phyloP scores from a whole-genome alignment of 2,113 vertebrate species.

The Elephas maximus region DNA sequence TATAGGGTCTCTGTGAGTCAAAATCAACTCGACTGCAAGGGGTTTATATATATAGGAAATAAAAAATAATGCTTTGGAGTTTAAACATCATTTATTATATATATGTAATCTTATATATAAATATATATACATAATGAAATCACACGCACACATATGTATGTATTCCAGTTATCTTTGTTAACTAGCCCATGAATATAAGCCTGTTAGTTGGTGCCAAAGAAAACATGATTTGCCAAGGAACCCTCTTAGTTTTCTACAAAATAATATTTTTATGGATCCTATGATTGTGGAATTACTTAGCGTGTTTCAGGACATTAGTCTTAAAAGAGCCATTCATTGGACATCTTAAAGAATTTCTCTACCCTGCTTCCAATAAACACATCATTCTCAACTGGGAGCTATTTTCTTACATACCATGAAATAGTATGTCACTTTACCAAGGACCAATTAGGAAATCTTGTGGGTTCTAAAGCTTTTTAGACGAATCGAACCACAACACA shows the following conservation, averaged over 20 bases:
- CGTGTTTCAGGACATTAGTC: slow-evolving; percentile 66
- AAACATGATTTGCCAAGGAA: slow-evolving; percentile 77
- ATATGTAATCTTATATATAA: not conserved
- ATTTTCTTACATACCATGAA: slow-evolving; percentile 85
- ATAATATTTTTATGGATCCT: slow-evolving; percentile 84
- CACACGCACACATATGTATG: not conserved
- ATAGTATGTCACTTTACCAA: slow-evolving; percentile 76
- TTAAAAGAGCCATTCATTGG: slow-evolving; percentile 78
- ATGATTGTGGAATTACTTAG: slow-evolving; percentile 68
- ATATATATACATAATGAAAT: not conserved
- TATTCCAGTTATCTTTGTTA: slow-evolving; percentile 78
- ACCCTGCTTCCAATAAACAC: slow-evolving; percentile 76
- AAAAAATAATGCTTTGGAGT: not conserved
- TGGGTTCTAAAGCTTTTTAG: slow-evolving; percentile 78
- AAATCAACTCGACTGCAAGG: too few relatives aligned
- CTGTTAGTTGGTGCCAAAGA: slow-evolving; percentile 73
- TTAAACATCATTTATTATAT: not conserved
- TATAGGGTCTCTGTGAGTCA: too few relatives aligned
- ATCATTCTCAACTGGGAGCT: slow-evolving; percentile 84
- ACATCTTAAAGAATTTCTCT: slow-evolving; percentile 81
- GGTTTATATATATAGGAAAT: too few relatives aligned
- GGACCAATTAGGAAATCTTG: slow-evolving; percentile 74
- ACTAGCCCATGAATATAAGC: slow-evolving; percentile 73
- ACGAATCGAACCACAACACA: slow-evolving; percentile 73
- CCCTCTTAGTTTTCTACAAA: slow-evolving; percentile 80